Evolutionary conservation across 2,113 vertebrate genomes (phyloP).

Genomic region (Artemisiospiza belli): DNA sequence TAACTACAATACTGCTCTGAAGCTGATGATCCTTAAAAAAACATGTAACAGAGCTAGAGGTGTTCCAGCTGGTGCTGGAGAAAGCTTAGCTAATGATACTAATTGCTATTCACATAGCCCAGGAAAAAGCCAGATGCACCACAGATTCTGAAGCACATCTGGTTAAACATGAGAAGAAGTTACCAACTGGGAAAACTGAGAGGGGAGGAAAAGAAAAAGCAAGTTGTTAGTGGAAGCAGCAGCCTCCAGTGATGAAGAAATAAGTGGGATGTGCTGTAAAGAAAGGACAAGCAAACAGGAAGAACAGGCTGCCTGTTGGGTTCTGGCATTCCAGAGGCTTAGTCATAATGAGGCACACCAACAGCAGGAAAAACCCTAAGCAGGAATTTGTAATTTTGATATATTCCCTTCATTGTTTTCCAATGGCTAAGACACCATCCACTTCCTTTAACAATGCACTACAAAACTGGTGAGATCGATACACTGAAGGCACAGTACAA

Average conservation of each 20-base stretch:
- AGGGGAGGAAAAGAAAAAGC: rapidly evolving
- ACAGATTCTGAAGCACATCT: neutral
- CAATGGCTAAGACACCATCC: neutral
- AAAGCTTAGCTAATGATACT: neutral
- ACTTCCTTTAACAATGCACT: neutral
- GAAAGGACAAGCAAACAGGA: slow-evolving; percentile 23
- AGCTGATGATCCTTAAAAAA: neutral
- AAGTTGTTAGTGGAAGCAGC: neutral
- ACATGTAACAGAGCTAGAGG: neutral
- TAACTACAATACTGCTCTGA: neutral
- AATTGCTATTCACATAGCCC: neutral
- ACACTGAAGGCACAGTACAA: neutral
- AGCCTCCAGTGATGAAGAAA: neutral
- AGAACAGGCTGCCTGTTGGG: slow-evolving; percentile 31
- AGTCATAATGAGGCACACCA: slow-evolving; percentile 15
- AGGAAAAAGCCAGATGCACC: neutral
- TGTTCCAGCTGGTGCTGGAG: neutral
- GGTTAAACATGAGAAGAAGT: neutral
- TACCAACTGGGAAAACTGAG: neutral
- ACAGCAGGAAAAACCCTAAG: slow-evolving; percentile 14
- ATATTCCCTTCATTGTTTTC: neutral
- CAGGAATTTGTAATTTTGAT: neutral
- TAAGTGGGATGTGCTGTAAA: neutral
- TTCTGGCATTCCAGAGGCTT: slow-evolving; percentile 43
- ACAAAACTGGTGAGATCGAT: neutral